Evolutionary conservation across 2,797 vertebrate species (phyloP).

Genomic region (Phalanger gymnotis): DNA sequence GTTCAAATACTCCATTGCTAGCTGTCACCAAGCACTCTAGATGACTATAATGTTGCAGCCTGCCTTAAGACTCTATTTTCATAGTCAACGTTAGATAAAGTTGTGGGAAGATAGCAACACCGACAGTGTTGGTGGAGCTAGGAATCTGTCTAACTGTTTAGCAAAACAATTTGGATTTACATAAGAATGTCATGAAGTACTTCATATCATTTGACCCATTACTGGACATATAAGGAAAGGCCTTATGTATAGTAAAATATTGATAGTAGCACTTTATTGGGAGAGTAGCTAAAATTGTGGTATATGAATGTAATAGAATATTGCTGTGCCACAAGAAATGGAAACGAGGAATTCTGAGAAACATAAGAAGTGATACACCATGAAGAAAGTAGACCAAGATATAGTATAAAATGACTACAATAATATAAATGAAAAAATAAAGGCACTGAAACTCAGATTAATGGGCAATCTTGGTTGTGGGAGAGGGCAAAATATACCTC

Average conservation of each 20-base stretch:
- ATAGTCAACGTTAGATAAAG: not conserved
- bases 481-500: not conserved
- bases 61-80: conserved; percentile 39
- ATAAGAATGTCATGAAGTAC: not conserved
- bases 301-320: not conserved
- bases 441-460: not conserved
- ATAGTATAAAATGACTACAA: not conserved
- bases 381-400: not conserved
- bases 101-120: not conserved
- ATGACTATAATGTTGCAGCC: not conserved
- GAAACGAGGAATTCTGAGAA: not conserved
- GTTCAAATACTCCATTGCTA: conserved; percentile 52
- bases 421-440: not conserved
- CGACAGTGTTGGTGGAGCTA: not conserved
- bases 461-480: not conserved
- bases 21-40: conserved; percentile 16
- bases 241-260: not conserved
- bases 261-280: not conserved
- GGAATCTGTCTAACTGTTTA: not conserved
- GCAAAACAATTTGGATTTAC: not conserved
- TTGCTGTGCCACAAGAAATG: not conserved
- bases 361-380: not conserved
- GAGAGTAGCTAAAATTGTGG: not conserved
- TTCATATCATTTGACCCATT: not conserved
- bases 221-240: not conserved